These are phyloP conservation scores for Denticeps clupeoides DNA, from an alignment of 2,797 vertebrate genomes.

Conservation along the genomic window DNA sequence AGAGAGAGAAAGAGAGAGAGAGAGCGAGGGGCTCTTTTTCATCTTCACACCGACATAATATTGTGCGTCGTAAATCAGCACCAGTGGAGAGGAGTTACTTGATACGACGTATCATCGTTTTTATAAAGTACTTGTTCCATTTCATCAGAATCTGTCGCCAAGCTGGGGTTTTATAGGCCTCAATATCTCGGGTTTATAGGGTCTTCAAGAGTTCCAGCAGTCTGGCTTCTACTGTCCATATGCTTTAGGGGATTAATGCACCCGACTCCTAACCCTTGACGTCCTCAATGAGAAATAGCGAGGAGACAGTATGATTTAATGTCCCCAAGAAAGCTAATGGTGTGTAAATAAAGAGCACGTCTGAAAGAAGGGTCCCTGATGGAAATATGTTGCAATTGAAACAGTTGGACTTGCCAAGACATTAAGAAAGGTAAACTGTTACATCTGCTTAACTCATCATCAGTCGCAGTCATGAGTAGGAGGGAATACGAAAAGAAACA, in stretches of 20 bases:
- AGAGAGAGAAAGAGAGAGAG: not conserved
- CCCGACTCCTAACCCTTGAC: not conserved
- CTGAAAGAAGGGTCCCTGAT: not conserved
- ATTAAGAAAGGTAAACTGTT: not conserved
- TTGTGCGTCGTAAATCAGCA: constrained; percentile 21
- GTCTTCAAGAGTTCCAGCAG: not conserved
- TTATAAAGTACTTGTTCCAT: constrained; percentile 1
- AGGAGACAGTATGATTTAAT: not conserved
- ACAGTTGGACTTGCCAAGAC: not conserved
- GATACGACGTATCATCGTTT: constrained; percentile 19
- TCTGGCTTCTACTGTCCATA: not conserved
- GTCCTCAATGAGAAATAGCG: not conserved
- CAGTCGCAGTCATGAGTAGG: too few relatives aligned
- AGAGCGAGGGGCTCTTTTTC: too few relatives aligned
- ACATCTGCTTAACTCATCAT: not conserved
- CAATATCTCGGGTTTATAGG: too few relatives aligned
- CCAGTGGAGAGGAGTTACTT: constrained; percentile 13
- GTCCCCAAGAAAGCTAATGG: not conserved
- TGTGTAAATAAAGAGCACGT: constrained; percentile 1
- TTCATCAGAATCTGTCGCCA: not conserved
- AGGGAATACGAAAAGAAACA: too few relatives aligned
- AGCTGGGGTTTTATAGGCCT: not conserved
- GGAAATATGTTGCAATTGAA: constrained; percentile 4
- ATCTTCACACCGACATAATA: constrained; percentile 6
- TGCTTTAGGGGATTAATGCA: not conserved